Percentiles rank a stretch among this genome's conserved stretches.
These are phyloP conservation scores for Zoanthus sansibaricus DNA, from an alignment of 92 coral and sea anemone genomes.

Conservation along the genomic window DNA sequence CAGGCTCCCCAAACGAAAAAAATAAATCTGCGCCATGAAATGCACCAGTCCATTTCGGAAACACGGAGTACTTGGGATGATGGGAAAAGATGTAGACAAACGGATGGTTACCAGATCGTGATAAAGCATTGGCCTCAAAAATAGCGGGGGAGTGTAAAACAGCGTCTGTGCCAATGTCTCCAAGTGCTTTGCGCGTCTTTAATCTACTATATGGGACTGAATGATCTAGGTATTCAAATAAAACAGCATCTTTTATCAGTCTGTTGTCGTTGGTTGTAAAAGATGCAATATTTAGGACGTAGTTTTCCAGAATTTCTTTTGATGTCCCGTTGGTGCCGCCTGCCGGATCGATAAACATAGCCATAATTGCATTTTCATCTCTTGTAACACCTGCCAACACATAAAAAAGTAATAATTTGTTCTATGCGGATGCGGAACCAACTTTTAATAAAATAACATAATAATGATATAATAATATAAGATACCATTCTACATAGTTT, in stretches of 20 bases:
- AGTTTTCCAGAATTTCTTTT: conserved; percentile 30
- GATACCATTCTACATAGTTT: too few species aligned
- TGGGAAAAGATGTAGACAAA: conserved; percentile 8
- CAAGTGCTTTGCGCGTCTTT: conserved; percentile 36
- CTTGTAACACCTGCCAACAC: conserved; percentile 31
- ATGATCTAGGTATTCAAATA: conserved; percentile 53
- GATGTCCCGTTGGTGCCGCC: conserved; percentile 44
- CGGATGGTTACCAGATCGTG: conserved; percentile 16
- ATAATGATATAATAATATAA: too few species aligned
- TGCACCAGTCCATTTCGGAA: conserved; percentile 46
- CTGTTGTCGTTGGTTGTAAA: conserved; percentile 20
- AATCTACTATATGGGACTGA: neutral
- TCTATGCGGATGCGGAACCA: too few species aligned
- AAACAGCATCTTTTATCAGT: conserved; percentile 44
- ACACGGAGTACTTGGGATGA: conserved; percentile 32
- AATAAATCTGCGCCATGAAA: conserved; percentile 26
- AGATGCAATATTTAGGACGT: neutral
- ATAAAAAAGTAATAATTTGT: too few species aligned
- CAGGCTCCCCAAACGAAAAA: conserved; percentile 49
- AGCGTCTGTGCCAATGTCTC: conserved; percentile 43
- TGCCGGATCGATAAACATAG: conserved; percentile 23
- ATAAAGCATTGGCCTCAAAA: conserved; percentile 50
- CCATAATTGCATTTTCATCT: conserved; percentile 31
- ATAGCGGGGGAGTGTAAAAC: conserved; percentile 60
- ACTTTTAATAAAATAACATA: too few species aligned